Conservation (phyloP, 2,888 invertebrate genomes). For the Teinopalpus imperialis region DNA sequence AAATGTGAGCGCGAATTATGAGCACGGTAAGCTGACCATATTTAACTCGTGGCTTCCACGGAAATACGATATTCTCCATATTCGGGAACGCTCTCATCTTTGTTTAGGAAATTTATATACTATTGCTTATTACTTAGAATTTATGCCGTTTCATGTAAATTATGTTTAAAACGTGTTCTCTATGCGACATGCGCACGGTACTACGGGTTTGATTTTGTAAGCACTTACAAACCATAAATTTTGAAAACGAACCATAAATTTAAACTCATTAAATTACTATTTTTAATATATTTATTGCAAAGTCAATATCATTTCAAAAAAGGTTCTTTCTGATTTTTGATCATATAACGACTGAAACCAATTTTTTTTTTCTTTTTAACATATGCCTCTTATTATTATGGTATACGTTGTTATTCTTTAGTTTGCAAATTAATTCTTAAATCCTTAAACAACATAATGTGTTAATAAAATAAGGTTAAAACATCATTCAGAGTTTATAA, state of each 20-base stretch:
- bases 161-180: constrained; percentile 13
- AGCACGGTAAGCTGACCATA: constrained; percentile 38
- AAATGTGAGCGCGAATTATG: constrained; percentile 34
- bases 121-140: constrained; percentile 21
- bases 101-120: constrained; percentile 22
- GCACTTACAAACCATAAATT: no score
- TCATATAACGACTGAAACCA: no score
- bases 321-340: no score
- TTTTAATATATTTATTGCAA: background rate
- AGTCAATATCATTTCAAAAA: no score
- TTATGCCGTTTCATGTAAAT: constrained; percentile 15
- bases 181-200: constrained; percentile 9
- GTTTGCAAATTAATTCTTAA: no score
- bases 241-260: no score
- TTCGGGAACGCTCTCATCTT: constrained; percentile 31
- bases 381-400: no score
- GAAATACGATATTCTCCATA: constrained; percentile 38
- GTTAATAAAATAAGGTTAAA: no score
- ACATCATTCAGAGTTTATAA: no score
- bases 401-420: no score
- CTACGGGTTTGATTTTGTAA: constrained; percentile 1
- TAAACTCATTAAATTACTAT: background rate
- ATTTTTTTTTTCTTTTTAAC: no score
- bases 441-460: no score
- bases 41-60: constrained; percentile 38